Evolutionary conservation across 2,113 vertebrate genomes (phyloP).

Genomic region (Cyanistes caeruleus): DNA sequence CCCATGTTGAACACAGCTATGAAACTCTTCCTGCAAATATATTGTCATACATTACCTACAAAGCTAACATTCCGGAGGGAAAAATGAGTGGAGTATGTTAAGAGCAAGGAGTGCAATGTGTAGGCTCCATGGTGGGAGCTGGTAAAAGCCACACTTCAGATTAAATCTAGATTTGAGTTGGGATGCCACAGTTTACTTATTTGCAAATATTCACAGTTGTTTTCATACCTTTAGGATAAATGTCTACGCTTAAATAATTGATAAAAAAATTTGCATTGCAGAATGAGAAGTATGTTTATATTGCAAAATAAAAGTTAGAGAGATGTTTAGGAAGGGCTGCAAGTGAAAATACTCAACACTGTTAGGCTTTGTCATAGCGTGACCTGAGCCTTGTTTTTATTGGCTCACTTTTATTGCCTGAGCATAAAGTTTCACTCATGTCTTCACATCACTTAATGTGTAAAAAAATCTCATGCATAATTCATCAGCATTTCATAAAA

Average conservation of each 20-base stretch:
- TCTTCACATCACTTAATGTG: neutral
- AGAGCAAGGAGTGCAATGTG: neutral
- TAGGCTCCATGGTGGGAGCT: neutral
- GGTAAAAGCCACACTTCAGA: neutral
- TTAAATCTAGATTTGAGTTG: neutral
- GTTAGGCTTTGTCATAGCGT: fast-evolving
- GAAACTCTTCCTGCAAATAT: neutral
- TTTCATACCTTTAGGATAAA: neutral
- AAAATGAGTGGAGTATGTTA: neutral
- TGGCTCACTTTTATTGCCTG: neutral
- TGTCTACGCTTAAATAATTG: neutral
- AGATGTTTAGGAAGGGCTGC: neutral
- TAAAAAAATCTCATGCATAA: neutral
- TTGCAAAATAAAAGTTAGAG: neutral
- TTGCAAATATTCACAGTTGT: neutral
- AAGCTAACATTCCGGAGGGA: neutral
- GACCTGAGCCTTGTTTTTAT: neutral
- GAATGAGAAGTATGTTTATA: neutral
- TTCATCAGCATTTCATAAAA: neutral
- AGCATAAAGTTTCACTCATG: neutral
- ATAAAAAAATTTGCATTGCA: neutral
- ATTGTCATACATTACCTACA: neutral
- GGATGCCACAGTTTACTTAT: neutral
- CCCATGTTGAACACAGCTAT: neutral
- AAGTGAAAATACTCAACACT: neutral